Base-by-base conservation (phyloP, 2,797 vertebrate species). In the Florisuga fusca region DNA sequence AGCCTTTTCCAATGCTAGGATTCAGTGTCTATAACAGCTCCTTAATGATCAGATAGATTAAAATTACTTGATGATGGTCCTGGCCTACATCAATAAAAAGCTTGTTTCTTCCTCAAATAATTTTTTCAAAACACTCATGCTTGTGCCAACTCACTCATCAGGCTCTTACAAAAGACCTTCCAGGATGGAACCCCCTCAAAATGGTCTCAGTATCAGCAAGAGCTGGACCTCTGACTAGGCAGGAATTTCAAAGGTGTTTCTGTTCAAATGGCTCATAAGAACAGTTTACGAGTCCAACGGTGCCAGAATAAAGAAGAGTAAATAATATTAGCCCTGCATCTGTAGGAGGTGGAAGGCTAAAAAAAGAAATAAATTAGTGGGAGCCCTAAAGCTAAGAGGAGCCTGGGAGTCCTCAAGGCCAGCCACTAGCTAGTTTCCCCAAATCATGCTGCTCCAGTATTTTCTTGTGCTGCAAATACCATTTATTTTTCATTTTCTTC, bases 401-500 rank as follows among this genome's bases (percentile, higher is more conserved):
- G 59, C 10, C 29, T 21, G 61, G 41, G 15, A 78, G 54, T 78
- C 73, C 73, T 92, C 75, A 87, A 83, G 66, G 71, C 67, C 73
- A 90, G 38, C 69, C 66, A 91, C 55, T 63, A 83, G 61, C 27
- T 76, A 59, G n/a, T 67, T 94, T 81, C 48, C 53, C 59, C 66
- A 66, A 75, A 94, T 84, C 57, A 51, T 90, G 79, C 54, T 90
- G 66, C 54, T 92, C 46, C 43, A 59, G 34, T 58, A 92, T 54
- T 81, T 27, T 57, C 41, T 53, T 93, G 13, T 63, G 57, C 81
- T 95, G 80, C 77, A 94, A 90, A 94, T 93, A 74, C 45, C 75
- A 94, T 80, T 79, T 89, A 94, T 93, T 94, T 92, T 96, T 95
- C 69, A 91, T 95, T 92, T 94, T 89, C 80, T 90, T 58, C 23